phyloP scores from a whole-genome alignment of 2,888 invertebrate genomes.

The Acheta domesticus region DNA sequence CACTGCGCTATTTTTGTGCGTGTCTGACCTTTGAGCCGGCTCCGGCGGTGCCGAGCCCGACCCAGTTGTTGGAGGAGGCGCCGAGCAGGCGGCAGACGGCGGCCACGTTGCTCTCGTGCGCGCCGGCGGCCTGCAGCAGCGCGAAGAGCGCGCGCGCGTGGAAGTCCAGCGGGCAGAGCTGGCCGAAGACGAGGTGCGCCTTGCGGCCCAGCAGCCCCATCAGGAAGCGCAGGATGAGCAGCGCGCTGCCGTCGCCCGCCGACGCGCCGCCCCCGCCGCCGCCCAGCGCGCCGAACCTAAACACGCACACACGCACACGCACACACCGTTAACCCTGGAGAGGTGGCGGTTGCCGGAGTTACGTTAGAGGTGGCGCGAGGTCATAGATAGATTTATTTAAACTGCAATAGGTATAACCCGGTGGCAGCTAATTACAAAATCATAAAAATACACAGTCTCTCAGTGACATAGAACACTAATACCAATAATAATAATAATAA shows the following conservation, averaged over 20 bases:
- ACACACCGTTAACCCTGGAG: too few relatives aligned
- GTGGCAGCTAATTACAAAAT: too few relatives aligned
- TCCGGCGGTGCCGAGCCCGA: conserved; percentile 34
- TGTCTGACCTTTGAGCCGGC: conserved; percentile 37
- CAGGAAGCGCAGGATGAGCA: conserved; percentile 51
- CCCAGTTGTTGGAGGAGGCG: conserved; percentile 47
- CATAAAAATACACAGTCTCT: too few relatives aligned
- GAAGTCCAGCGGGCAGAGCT: conserved; percentile 53
- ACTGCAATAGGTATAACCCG: too few relatives aligned
- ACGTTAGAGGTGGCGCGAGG: too few relatives aligned
- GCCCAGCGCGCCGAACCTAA: conserved; percentile 41
- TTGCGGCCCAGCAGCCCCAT: conserved; percentile 53
- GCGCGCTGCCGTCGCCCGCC: conserved; percentile 40
- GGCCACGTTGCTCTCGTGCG: conserved; percentile 53
- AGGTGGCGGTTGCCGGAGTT: too few relatives aligned
- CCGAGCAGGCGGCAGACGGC: conserved; percentile 54
- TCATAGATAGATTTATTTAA: too few relatives aligned
- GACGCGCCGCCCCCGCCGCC: conserved; percentile 34
- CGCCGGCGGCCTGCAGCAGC: conserved; percentile 54
- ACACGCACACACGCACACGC: conserved; percentile 30
- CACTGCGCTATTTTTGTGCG: too few relatives aligned
- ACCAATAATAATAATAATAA: too few relatives aligned
- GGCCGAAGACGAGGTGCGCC: conserved; percentile 52
- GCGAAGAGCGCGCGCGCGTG: conserved; percentile 53
- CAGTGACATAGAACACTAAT: too few relatives aligned